Evolutionary conservation across 30 jellyfish, hydroid and myxozoan genomes (phyloP).

Genomic region (Turritopsis dohrnii): DNA sequence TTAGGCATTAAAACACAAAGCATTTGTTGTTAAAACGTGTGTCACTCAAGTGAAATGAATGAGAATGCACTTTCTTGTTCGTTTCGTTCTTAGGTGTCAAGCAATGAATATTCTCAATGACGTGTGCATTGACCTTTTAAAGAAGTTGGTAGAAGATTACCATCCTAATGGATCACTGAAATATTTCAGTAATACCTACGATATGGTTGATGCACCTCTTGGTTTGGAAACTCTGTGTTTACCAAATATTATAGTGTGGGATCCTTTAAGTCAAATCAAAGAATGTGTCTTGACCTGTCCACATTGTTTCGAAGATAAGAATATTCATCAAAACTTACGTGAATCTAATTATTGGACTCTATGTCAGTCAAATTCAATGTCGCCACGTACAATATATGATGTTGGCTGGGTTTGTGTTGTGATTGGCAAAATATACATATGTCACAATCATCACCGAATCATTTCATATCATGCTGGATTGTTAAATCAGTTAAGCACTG

Average conservation of each 20-base stretch:
- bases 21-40: too few species aligned
- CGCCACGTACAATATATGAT: conserved; percentile 1
- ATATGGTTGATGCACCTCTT: neutral
- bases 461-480: neutral
- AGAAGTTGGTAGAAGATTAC: neutral
- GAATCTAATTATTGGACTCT: neutral
- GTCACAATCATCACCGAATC: neutral
- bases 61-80: too few species aligned
- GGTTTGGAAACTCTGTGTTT: neutral
- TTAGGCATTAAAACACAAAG: too few species aligned
- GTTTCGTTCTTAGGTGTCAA: too few species aligned
- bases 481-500: neutral
- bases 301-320: neutral
- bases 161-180: neutral
- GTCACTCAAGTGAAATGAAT: too few species aligned
- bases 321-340: neutral
- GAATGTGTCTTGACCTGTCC: neutral
- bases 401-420: neutral
- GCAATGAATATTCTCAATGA: neutral
- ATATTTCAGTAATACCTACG: neutral
- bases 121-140: neutral
- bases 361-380: neutral
- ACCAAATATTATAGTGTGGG: conserved; percentile 3
- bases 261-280: neutral
- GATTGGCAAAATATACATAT: neutral